Evolutionary conservation across 2,113 vertebrate genomes (phyloP).

Genomic region (Entomyzon cyanotis): DNA sequence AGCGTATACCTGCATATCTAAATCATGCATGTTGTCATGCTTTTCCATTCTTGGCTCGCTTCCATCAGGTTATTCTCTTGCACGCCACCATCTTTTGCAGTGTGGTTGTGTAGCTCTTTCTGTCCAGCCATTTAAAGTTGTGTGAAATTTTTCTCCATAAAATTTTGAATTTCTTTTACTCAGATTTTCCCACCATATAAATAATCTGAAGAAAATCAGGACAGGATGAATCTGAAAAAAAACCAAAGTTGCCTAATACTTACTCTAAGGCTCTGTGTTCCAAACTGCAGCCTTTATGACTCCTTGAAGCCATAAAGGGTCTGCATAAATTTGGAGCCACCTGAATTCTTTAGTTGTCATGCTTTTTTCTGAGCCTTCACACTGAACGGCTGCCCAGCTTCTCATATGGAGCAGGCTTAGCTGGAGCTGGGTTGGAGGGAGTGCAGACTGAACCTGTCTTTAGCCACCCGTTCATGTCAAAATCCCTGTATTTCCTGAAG

Average conservation of each 20-base stretch:
- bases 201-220: background rate
- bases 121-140: background rate
- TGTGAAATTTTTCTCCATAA: background rate
- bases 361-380: background rate
- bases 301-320: background rate
- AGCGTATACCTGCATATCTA: background rate
- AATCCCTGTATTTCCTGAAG: background rate
- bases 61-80: background rate
- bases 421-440: background rate
- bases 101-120: background rate
- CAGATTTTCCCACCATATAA: background rate
- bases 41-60: background rate
- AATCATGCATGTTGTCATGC: background rate
- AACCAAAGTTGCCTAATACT: background rate
- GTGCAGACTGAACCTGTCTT: background rate
- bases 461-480: background rate
- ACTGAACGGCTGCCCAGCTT: background rate
- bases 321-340: rapidly evolving
- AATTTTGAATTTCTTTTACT: background rate
- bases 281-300: background rate
- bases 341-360: background rate
- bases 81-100: background rate
- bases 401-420: background rate
- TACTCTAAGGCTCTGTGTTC: background rate
- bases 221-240: background rate